phyloP scores from a whole-genome alignment of 1,140 invertebrate species.

The Drosophila ananassae region DNA sequence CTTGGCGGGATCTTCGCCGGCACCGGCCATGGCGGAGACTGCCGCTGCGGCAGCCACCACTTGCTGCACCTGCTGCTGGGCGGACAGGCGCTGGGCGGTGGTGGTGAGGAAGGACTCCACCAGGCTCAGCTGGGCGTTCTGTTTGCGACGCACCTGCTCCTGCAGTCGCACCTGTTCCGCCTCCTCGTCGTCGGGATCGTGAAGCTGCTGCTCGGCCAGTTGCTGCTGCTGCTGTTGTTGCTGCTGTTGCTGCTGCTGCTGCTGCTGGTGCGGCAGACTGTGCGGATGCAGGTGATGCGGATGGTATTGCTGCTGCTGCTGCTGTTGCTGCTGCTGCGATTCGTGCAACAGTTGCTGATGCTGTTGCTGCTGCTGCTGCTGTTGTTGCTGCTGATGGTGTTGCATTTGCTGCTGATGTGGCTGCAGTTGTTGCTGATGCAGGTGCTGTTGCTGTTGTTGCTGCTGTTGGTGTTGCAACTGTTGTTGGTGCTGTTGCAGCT shows the following conservation, averaged over 20 bases:
- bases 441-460: conserved; percentile 15
- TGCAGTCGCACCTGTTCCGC: conserved; percentile 56
- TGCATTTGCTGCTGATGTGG: conserved; percentile 13
- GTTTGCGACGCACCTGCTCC: conserved; percentile 76
- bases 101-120: conserved; percentile 81
- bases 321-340: conserved; percentile 41
- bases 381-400: conserved; percentile 37
- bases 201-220: conserved; percentile 19
- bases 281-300: conserved; percentile 49
- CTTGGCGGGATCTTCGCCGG: conserved; percentile 69
- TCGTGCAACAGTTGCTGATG: conserved; percentile 41
- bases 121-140: conserved; percentile 80
- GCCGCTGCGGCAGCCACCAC: conserved; percentile 79
- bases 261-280: conserved; percentile 51
- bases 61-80: conserved; percentile 80
- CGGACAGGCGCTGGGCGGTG: conserved; percentile 77
- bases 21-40: conserved; percentile 76
- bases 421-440: conserved; percentile 12
- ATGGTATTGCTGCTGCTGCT: conserved; percentile 51
- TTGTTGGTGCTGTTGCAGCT: conserved; percentile 21
- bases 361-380: conserved; percentile 23
- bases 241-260: conserved; percentile 48
- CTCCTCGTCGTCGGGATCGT: conserved; percentile 66
- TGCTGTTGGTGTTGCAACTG: conserved; percentile 22
- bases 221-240: conserved; percentile 56